These are phyloP conservation scores for Muscicapa comitata DNA, from an alignment of 2,797 vertebrate genomes.

Conservation along the genomic window DNA sequence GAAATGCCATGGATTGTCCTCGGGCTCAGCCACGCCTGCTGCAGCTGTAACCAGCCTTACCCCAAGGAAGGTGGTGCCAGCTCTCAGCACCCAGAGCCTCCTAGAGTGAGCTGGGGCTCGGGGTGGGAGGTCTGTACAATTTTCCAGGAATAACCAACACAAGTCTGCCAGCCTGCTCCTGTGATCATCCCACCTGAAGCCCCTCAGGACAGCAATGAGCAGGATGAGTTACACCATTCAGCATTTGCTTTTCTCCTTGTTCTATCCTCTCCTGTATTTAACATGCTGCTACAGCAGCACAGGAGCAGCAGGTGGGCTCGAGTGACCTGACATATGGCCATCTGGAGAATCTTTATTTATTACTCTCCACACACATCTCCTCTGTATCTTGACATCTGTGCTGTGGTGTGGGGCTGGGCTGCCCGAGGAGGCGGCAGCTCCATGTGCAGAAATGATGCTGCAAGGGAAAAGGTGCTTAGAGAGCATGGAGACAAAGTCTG, in stretches of 20 bases:
- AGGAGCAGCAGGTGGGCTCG: not conserved
- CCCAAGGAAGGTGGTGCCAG: not conserved
- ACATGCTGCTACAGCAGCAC: not conserved
- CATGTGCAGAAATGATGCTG: not conserved
- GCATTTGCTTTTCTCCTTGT: not conserved
- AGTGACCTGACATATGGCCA: not conserved
- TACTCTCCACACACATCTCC: not conserved
- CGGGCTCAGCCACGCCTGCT: not conserved
- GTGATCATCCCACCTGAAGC: accelerated
- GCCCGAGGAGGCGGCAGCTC: not conserved
- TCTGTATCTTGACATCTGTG: not conserved
- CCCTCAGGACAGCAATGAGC: accelerated
- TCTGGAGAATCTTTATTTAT: not conserved
- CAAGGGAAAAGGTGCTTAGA: not conserved
- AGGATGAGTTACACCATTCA: accelerated
- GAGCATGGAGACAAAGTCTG: not conserved
- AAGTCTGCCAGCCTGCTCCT: not conserved
- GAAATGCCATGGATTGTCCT: not conserved
- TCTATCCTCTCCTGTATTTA: not conserved
- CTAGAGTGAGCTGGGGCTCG: no score
- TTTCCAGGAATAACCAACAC: not conserved
- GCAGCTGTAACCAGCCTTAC: not conserved
- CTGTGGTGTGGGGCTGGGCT: accelerated
- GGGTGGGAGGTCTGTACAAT: not conserved
- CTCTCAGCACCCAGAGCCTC: not conserved